These are phyloP conservation scores for Eurystomus glaucurus DNA, from an alignment of 2,797 vertebrate genomes.

Conservation along the genomic window DNA sequence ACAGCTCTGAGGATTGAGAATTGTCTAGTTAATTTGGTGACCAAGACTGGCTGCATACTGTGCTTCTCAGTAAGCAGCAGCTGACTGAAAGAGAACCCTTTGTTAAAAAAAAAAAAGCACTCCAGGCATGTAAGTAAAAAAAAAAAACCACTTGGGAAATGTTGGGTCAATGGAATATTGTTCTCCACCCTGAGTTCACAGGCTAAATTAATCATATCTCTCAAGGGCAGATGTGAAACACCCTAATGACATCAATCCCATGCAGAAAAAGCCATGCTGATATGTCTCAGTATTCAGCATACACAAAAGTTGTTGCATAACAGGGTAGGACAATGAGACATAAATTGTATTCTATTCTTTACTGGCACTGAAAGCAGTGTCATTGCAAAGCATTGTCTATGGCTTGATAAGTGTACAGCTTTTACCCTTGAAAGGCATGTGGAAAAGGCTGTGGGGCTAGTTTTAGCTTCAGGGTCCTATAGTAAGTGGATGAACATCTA, in stretches of 20 bases:
- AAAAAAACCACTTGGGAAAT: neutral
- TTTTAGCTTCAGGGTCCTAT: neutral
- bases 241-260: conserved; percentile 35
- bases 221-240: conserved; percentile 56
- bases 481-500: neutral
- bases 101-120: neutral
- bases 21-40: neutral
- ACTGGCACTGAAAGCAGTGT: neutral
- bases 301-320: neutral
- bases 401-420: neutral
- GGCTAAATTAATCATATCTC: conserved; percentile 6
- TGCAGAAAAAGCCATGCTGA: neutral
- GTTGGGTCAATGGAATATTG: conserved; percentile 49
- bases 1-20: neutral
- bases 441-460: neutral
- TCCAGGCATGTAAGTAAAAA: neutral
- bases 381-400: neutral
- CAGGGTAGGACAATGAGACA: neutral
- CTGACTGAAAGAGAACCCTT: neutral
- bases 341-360: neutral
- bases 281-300: neutral
- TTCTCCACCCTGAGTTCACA: conserved; percentile 42
- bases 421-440: neutral
- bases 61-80: conserved; percentile 7
- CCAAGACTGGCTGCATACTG: neutral